phyloP scores from a whole-genome alignment of 2,888 invertebrate species.

The Trichopria drosophilae region DNA sequence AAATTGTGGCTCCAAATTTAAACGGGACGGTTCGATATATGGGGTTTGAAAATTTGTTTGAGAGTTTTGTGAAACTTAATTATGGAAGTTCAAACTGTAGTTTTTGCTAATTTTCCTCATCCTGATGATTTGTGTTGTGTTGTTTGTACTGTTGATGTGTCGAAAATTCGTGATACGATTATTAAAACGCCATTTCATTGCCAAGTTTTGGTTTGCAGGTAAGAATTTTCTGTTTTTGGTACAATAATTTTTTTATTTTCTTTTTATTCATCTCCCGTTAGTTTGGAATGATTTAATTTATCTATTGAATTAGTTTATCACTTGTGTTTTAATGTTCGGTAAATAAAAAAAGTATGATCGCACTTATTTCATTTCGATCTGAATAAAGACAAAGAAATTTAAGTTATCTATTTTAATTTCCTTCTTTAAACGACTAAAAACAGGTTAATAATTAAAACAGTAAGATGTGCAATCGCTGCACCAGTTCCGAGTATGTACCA shows the following conservation, averaged over 20 bases:
- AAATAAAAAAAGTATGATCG: too few relatives aligned
- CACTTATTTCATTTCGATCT: too few relatives aligned
- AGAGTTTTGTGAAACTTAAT: too few relatives aligned
- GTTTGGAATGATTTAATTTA: too few relatives aligned
- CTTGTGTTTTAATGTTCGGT: too few relatives aligned
- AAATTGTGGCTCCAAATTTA: too few relatives aligned
- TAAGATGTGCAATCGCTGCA: constrained; percentile 43
- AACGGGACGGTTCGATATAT: too few relatives aligned
- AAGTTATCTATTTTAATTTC: background rate
- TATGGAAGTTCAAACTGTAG: constrained; percentile 28
- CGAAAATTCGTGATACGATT: constrained; percentile 41
- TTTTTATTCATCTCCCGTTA: too few relatives aligned
- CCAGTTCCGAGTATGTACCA: constrained; percentile 39
- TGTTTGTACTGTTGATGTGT: constrained; percentile 41
- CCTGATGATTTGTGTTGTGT: constrained; percentile 40
- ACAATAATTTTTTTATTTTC: background rate
- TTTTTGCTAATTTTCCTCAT: constrained; percentile 33
- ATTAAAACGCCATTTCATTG: constrained; percentile 47
- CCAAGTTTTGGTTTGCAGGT: constrained; percentile 52
- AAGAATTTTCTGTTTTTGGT: constrained; percentile 8
- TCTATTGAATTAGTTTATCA: too few relatives aligned
- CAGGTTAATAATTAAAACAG: constrained; percentile 42
- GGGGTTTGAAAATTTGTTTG: too few relatives aligned
- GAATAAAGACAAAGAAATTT: too few relatives aligned
- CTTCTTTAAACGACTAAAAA: constrained; percentile 29